Evolutionary conservation across 2,888 invertebrate genomes (phyloP).

Genomic region (Idaea biselata): DNA sequence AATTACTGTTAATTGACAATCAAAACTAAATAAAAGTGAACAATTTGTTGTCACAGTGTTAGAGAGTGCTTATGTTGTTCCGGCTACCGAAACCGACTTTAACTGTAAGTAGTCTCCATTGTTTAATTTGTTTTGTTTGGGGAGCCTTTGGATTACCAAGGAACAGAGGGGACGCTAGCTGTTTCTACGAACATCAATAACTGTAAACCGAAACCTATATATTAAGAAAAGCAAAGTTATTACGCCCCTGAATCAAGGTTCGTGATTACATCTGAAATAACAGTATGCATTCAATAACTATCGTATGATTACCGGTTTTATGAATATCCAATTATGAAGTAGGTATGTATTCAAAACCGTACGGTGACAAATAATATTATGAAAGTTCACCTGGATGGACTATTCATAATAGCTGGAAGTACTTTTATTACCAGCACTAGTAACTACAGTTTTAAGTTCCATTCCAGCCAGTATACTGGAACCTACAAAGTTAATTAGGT

Average conservation of each 20-base stretch:
- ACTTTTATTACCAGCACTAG: no score
- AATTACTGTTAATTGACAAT: background rate
- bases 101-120: background rate
- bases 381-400: no score
- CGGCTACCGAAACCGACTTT: background rate
- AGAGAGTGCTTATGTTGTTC: background rate
- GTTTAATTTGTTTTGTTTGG: background rate
- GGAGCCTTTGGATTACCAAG: background rate
- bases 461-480: no score
- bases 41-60: background rate
- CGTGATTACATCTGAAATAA: background rate
- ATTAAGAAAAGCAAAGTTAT: background rate
- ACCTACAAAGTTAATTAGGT: no score
- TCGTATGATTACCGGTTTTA: background rate
- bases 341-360: no score
- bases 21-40: background rate
- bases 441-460: no score
- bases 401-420: no score
- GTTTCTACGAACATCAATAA: background rate
- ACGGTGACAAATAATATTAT: no score
- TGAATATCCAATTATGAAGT: background rate
- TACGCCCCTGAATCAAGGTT: background rate
- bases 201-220: background rate
- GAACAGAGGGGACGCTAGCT: background rate
- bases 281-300: background rate